Evolutionary conservation across 2,797 vertebrate species (phyloP).

Genomic region (Falco concolor): DNA sequence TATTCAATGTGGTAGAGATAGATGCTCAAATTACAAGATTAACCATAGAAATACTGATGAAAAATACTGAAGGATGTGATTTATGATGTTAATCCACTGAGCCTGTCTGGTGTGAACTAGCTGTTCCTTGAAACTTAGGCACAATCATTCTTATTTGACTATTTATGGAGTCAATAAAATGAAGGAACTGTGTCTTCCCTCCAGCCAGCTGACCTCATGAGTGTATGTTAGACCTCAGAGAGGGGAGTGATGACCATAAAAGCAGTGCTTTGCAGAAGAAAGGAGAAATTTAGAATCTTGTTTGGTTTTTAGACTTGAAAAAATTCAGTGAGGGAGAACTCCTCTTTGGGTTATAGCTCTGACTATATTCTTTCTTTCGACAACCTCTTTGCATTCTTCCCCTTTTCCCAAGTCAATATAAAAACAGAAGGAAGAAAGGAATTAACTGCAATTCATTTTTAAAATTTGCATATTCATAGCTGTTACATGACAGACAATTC

Average conservation of each 20-base stretch:
- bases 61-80: not conserved
- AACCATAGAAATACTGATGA: not conserved
- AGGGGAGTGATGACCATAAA: not conserved
- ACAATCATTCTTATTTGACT: conserved; percentile 6
- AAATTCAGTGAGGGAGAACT: not conserved
- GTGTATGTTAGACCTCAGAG: not conserved
- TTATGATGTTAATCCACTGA: not conserved
- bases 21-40: not conserved
- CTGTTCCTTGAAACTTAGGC: conserved; percentile 29
- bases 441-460: not conserved
- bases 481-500: not conserved
- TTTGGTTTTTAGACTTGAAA: not conserved
- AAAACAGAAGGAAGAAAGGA: not conserved
- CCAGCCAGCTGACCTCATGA: not conserved
- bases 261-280: not conserved
- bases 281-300: not conserved
- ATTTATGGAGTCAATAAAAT: conserved; percentile 48
- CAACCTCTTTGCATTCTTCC: not conserved
- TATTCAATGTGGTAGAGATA: not conserved
- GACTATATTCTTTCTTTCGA: not conserved
- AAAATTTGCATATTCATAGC: not conserved
- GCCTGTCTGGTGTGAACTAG: not conserved
- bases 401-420: not conserved
- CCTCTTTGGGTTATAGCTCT: not conserved
- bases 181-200: conserved; percentile 29